Base-by-base conservation (phyloP, 2,888 invertebrate species). In the Electrophaes corylata region DNA sequence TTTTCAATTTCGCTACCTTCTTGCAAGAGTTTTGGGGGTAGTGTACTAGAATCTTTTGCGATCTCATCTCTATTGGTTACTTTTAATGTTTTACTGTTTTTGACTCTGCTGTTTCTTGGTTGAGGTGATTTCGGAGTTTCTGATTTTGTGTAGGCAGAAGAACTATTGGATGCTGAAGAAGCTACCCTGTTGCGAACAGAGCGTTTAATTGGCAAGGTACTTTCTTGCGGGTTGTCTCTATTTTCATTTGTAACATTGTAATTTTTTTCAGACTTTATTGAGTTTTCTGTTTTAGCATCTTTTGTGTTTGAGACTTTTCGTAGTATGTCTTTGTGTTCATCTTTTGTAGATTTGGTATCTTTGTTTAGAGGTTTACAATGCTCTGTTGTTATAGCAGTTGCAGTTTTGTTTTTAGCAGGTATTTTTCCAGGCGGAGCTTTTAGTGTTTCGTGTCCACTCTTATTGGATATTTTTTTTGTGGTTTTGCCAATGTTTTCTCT, bases 321-420 rank as follows among this genome's bases (percentile, higher is more conserved):
- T 49, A n/a, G 45, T 46, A 47, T 48, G 41, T 53, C 55, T 56
- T 46, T 60, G 45, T 60, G 57, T 20, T 51, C 48, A 41, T 45
- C 44, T 18, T 18, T 26, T 40, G 11, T 29, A 39, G 18, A 1
- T 20, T 52, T 41, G 46, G 49, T 65, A 11, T 41, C 37, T 54
- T 66, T 44, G 45, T 52, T 60, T 33, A 19, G 18, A 2, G 64
- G 45, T 49, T 62, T 26, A 47, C 48, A 18, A 43, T 11, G 19
- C 41, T 33, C 31, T 19, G 19, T 48, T 37, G 19, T 31, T 35
- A 37, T 18, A n/a, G 16, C 16, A 41, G 14, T 35, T 37, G 16
- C 12, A 26, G 10, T 37, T 29, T 49, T 43, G 26, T 41, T 59
- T 46, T 31, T 40, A 10, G 35, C 45, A 8, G 53, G 40, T 54